Percentiles rank a stretch among this genome's conserved stretches.
Evolutionary conservation across 2,888 invertebrate genomes (phyloP).

Genomic region (Diaphora mendica): DNA sequence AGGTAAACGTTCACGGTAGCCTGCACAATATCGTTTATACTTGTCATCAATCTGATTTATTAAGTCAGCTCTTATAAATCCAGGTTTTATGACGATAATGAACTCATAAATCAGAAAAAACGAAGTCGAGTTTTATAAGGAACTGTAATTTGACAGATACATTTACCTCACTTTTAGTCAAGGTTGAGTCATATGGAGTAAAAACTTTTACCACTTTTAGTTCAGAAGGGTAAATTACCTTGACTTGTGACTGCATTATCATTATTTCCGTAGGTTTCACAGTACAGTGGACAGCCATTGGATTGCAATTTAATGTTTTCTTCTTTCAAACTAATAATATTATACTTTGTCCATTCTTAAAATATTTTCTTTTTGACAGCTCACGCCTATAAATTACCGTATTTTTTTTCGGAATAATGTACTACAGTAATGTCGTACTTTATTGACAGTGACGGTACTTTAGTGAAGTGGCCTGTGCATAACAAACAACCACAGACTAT

Average conservation of each 20-base stretch:
- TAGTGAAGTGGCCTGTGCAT: too few species aligned
- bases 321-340: too few species aligned
- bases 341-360: too few species aligned
- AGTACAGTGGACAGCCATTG: not conserved
- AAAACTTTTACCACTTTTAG: constrained; percentile 1
- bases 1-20: not conserved
- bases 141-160: constrained; percentile 1
- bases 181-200: not conserved
- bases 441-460: too few species aligned
- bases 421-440: too few species aligned
- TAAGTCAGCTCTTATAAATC: not conserved
- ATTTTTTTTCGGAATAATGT: too few species aligned
- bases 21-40: not conserved
- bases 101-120: constrained; percentile 3
- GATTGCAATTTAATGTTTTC: not conserved
- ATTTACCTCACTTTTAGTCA: constrained; percentile 5
- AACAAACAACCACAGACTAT: too few species aligned
- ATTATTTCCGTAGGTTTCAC: not conserved
- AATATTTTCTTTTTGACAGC: too few species aligned
- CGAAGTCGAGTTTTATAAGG: not conserved
- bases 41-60: constrained; percentile 7
- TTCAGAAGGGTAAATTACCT: constrained; percentile 1
- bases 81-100: not conserved
- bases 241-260: not conserved
- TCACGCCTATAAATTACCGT: too few species aligned